phyloP scores from a whole-genome alignment of 2,888 invertebrate species.

The Koerneria pararmatus region DNA sequence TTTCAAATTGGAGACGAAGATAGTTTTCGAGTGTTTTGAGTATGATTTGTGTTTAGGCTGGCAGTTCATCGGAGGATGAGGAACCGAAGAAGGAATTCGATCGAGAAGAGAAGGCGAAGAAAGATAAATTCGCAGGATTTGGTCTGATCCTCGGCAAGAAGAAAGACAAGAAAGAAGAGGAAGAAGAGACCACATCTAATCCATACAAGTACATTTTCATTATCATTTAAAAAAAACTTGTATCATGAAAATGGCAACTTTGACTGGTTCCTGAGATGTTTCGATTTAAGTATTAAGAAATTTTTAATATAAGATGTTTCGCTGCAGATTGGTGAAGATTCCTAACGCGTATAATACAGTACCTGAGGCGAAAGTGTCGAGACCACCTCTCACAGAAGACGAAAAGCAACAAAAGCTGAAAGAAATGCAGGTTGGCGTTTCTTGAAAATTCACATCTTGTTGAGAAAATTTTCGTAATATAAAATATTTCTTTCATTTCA shows the following conservation, averaged over 20 bases:
- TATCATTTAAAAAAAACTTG: no score
- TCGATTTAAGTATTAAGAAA: no score
- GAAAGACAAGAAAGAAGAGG: slow-evolving; percentile 26
- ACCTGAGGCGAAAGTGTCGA: slow-evolving; percentile 15
- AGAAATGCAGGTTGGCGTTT: slow-evolving; percentile 37
- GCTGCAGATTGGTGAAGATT: slow-evolving; percentile 9
- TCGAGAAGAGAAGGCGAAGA: slow-evolving; percentile 19
- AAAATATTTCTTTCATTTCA: no score
- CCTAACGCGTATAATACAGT: background rate
- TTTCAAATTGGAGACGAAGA: no score
- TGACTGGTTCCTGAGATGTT: no score
- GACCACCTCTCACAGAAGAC: slow-evolving; percentile 24
- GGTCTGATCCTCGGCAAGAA: slow-evolving; percentile 21
- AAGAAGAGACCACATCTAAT: slow-evolving; percentile 23
- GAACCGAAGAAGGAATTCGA: slow-evolving; percentile 2
- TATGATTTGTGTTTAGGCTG: background rate
- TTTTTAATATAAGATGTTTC: slow-evolving; percentile 16
- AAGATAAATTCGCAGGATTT: slow-evolving; percentile 20
- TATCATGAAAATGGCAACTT: no score
- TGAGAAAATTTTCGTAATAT: no score
- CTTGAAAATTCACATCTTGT: background rate
- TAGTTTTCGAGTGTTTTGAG: background rate
- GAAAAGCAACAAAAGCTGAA: slow-evolving; percentile 38
- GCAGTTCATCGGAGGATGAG: slow-evolving; percentile 17
- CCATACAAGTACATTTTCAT: no score